phyloP scores from a whole-genome alignment of 2,113 vertebrate genomes.

The Myotis lucifugus region DNA sequence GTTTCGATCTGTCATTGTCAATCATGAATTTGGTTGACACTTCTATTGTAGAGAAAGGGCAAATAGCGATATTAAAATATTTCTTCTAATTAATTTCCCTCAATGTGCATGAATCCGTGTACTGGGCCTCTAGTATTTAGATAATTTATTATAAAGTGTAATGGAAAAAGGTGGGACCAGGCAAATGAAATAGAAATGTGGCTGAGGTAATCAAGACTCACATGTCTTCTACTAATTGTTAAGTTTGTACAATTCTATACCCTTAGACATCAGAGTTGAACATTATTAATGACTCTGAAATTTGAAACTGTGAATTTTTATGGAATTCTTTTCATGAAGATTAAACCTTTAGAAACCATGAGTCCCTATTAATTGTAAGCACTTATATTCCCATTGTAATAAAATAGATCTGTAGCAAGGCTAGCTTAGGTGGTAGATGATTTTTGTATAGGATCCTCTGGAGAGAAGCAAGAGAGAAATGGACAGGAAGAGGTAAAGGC shows the following conservation, averaged over 20 bases:
- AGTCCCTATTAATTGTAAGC: neutral
- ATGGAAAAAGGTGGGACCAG: neutral
- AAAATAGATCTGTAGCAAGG: no score
- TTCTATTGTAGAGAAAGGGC: no score
- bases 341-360: neutral
- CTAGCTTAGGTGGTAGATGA: no score
- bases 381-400: neutral
- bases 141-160: no score
- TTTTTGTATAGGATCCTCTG: no score
- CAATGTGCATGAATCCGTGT: no score
- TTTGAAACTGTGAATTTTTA: neutral
- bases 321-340: neutral
- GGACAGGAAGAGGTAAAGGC: no score
- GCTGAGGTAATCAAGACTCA: neutral
- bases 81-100: no score
- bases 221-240: neutral
- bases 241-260: neutral
- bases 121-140: no score
- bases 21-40: no score
- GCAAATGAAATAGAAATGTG: neutral
- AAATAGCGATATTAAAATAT: neutral
- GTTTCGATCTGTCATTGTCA: no score
- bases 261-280: neutral
- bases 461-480: no score
- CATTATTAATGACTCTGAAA: neutral